Evolutionary conservation across 2,113 vertebrate species (phyloP).

Genomic region (Empidonax traillii): DNA sequence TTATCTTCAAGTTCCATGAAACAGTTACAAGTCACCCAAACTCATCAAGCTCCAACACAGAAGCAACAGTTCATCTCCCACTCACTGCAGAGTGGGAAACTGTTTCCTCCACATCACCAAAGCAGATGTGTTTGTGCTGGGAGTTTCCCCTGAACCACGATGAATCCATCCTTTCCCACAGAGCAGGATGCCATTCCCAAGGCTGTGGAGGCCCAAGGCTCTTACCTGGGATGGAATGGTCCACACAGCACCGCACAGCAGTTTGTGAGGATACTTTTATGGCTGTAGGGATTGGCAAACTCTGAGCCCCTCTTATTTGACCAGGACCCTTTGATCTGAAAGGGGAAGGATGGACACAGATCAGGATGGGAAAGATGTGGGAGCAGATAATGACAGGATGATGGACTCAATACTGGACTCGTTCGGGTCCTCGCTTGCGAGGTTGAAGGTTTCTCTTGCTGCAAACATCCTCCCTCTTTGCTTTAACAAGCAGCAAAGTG

Average conservation of each 20-base stretch:
- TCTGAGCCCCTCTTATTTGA: conserved; percentile 89
- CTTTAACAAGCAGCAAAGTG: not conserved
- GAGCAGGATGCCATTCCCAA: not conserved
- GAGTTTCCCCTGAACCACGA: rapidly evolving
- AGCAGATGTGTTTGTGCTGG: not conserved
- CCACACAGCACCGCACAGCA: conserved; percentile 93
- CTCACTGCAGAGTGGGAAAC: not conserved
- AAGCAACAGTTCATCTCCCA: not conserved
- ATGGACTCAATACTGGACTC: rapidly evolving
- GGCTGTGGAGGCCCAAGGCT: not conserved
- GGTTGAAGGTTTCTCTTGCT: not conserved
- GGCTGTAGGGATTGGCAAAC: conserved; percentile 92
- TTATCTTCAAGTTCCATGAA: not conserved
- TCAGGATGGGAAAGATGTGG: not conserved
- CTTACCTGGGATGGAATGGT: conserved; percentile 92
- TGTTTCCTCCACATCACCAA: rapidly evolving
- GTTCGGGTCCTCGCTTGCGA: not conserved
- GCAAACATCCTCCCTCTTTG: not conserved
- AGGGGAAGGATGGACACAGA: not conserved
- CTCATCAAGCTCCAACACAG: not conserved
- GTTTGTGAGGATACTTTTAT: conserved; percentile 92
- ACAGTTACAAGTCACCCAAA: not conserved
- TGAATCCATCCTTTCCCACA: not conserved
- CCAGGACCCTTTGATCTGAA: conserved; percentile 95
- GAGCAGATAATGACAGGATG: rapidly evolving